Base-by-base conservation (phyloP, 2,113 vertebrate species). In the Fulica atra region DNA sequence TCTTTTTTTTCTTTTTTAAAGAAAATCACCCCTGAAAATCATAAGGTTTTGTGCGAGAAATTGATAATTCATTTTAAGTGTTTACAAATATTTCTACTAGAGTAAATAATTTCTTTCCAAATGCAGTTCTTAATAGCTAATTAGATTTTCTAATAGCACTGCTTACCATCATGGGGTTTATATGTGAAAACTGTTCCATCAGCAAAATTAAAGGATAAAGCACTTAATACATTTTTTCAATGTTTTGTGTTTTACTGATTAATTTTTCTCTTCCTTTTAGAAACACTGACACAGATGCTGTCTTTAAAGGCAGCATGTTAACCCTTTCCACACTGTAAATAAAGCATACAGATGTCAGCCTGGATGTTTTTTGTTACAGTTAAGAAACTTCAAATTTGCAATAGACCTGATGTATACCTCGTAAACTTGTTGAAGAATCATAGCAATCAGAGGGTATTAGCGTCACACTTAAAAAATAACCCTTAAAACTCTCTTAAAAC, bases 161-260 rank as follows among this genome's bases (percentile, higher is more conserved):
- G 65, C 68, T 89, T 94, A 93, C 64, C 46, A 94, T 96, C 88
- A 83, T 77, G 87, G 76, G 80, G 78, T 96, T 98, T 97, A 95
- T 81, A 10, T 78, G 74, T 66, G 74, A 97, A 97, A 98, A 95
- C 28, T 77, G 61, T 96, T 96, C 40, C 61, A 96, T 96, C 91
- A 97, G 95, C 86, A 97, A 97, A 97, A 97, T 97, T 96, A 95
- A 95, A 97, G 36, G 61, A 85, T 93, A 92, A 97, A 95, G 14
- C 12, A 93, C 38, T 96, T 97, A 95, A 86, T 79, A 80, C 4
- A 40, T 85, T 81, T 86, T 92, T 89, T 65, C 28, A 84, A 16
- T 66, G n/a, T 95, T 97, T 97, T 97, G 83, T 96, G 59, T 56
- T 95, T 88, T 86, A 81, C 40, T 86, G 40, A 38, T 46, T 89